Evolutionary conservation across 2,797 vertebrate species (phyloP).

Genomic region (Schizopygopsis pylzovi): DNA sequence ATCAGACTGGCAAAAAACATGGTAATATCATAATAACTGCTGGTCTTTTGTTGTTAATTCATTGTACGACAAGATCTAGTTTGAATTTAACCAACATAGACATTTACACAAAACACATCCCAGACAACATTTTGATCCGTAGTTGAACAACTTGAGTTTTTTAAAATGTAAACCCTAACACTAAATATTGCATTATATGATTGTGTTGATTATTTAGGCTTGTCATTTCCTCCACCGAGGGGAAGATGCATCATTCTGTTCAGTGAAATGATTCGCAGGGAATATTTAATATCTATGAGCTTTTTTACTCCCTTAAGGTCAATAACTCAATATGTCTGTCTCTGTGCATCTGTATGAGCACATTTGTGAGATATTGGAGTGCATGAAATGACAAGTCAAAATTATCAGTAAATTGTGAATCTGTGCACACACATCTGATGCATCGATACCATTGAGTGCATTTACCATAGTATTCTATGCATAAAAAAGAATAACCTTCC

Average conservation of each 20-base stretch:
- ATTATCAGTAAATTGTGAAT: not conserved
- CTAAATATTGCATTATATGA: not conserved
- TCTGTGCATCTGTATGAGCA: not conserved
- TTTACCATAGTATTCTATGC: not conserved
- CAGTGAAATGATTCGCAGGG: not conserved
- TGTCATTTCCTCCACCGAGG: not conserved
- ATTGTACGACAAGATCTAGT: not conserved
- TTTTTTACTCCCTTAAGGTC: slow-evolving; percentile 36
- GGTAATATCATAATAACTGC: not conserved
- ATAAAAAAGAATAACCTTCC: slow-evolving; percentile 33
- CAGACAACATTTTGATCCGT: not conserved
- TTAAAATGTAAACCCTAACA: not conserved
- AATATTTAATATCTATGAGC: slow-evolving; percentile 1
- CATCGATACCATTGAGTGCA: not conserved
- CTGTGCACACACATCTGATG: not conserved
- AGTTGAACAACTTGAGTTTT: not conserved
- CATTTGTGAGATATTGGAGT: not conserved
- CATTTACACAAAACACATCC: not conserved
- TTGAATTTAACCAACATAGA: not conserved
- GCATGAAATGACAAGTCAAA: not conserved
- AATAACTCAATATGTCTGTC: slow-evolving; percentile 35
- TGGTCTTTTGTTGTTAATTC: not conserved
- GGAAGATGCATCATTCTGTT: not conserved
- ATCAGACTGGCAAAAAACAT: not conserved
- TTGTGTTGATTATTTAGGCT: not conserved